A percentile compares a stretch with the other conserved stretches of the same genome.
These are phyloP conservation scores for Mnemiopsis leidyi DNA, from an alignment of 37 sponge, comb jelly and placozoan genomes.

Conservation along the genomic window DNA sequence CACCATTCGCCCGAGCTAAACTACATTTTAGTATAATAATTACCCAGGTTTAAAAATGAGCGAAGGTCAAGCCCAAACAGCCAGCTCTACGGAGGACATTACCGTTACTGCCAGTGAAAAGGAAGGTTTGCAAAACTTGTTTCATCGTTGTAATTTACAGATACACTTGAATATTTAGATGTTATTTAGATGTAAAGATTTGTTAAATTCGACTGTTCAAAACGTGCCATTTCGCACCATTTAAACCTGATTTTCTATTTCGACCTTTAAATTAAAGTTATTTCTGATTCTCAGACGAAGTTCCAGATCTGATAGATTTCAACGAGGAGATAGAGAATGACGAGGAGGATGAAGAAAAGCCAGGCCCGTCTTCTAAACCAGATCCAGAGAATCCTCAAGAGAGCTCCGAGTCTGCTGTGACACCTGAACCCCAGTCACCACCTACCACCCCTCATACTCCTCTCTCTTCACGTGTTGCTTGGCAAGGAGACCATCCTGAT, in stretches of 20 bases:
- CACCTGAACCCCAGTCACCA: not conserved
- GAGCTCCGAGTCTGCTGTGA: not conserved
- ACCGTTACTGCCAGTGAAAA: not conserved
- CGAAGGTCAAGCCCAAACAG: not conserved
- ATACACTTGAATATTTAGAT: not conserved
- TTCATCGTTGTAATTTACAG: not conserved
- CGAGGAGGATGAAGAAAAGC: not conserved
- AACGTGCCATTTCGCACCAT: too few relatives aligned
- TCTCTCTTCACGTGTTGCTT: not conserved
- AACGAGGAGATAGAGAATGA: not conserved
- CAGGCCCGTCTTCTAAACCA: not conserved
- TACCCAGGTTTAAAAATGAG: conserved; percentile 24
- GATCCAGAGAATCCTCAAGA: not conserved
- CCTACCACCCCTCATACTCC: not conserved
- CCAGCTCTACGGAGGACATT: conserved; percentile 27
- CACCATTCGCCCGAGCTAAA: too few relatives aligned
- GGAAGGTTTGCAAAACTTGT: not conserved
- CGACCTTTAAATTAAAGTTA: too few relatives aligned
- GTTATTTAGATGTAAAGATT: not conserved
- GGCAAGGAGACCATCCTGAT: not conserved
- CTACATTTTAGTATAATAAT: too few relatives aligned
- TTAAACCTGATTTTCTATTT: too few relatives aligned
- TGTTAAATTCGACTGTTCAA: too few relatives aligned
- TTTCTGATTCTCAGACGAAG: not conserved
- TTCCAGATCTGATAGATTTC: not conserved